Evolutionary conservation across 1,140 invertebrate species (phyloP).

Genomic region (Ips typographus): DNA sequence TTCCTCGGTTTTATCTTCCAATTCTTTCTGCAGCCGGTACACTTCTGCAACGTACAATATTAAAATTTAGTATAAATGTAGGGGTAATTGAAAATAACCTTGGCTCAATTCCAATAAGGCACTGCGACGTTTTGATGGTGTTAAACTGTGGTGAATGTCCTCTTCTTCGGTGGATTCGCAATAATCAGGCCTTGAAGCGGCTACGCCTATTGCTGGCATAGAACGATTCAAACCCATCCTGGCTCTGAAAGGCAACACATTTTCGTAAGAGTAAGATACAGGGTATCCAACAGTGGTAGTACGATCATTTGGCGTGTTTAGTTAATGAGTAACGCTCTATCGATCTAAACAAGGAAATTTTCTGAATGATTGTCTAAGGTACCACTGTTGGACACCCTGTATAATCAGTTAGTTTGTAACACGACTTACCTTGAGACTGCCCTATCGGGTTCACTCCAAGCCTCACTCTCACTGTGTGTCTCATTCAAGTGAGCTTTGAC

Average conservation of each 20-base stretch:
- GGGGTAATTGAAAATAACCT: conserved; percentile 4
- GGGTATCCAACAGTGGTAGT: neutral
- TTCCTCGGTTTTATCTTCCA: conserved; percentile 39
- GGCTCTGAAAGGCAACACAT: conserved; percentile 12
- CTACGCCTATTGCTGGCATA: conserved; percentile 7
- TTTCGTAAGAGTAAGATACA: neutral
- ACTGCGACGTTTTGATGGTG: conserved; percentile 19
- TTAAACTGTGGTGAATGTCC: conserved; percentile 14
- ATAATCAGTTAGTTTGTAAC: neutral
- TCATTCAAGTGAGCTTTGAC: conserved; percentile 37
- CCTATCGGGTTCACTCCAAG: conserved; percentile 82
- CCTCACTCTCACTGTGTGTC: conserved; percentile 67
- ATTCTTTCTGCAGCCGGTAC: conserved; percentile 30
- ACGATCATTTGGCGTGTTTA: no score
- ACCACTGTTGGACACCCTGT: no score
- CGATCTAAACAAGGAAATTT: no score
- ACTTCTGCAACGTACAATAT: conserved; percentile 17
- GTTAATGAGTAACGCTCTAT: no score
- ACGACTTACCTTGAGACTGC: conserved; percentile 63
- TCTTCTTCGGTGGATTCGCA: conserved; percentile 30
- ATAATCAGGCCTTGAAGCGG: neutral
- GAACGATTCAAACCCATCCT: conserved; percentile 37
- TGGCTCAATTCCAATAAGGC: conserved; percentile 16
- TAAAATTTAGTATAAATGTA: neutral
- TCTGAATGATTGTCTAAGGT: neutral